phyloP scores from a whole-genome alignment of 2,888 invertebrate species.

The Crematogaster levior region DNA sequence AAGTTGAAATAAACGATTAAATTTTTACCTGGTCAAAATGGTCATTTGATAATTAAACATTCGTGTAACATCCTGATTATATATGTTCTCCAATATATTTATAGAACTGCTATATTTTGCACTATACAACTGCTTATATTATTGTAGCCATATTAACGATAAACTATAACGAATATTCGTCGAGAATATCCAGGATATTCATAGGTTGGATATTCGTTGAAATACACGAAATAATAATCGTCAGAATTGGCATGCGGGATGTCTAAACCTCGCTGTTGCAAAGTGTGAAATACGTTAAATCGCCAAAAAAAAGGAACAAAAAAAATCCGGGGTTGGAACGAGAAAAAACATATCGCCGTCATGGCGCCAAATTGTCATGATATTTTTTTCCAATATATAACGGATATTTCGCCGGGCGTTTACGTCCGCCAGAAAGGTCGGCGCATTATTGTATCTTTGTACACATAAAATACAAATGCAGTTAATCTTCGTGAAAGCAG shows the following conservation, averaged over 20 bases:
- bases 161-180: constrained; percentile 31
- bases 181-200: constrained; percentile 25
- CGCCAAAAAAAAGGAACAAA: constrained; percentile 19
- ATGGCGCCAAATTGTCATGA: constrained; percentile 50
- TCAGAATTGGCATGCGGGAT: constrained; percentile 31
- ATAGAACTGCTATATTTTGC: too few species aligned
- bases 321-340: constrained; percentile 14
- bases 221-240: constrained; percentile 47
- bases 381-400: constrained; percentile 51
- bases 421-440: constrained; percentile 9
- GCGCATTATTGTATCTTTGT: constrained; percentile 51
- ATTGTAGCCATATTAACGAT: constrained; percentile 18
- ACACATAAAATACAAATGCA: constrained; percentile 49
- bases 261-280: constrained; percentile 39
- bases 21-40: background rate
- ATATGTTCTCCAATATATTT: constrained; percentile 23
- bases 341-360: constrained; percentile 48
- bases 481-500: constrained; percentile 50
- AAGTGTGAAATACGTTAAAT: constrained; percentile 53
- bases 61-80: background rate
- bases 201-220: constrained; percentile 16
- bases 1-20: background rate
- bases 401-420: constrained; percentile 28
- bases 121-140: constrained; percentile 19
- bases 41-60: constrained; percentile 16